These are phyloP conservation scores for Oxyscelio sp. DNA, from an alignment of 2,888 invertebrate species.

Conservation along the genomic window DNA sequence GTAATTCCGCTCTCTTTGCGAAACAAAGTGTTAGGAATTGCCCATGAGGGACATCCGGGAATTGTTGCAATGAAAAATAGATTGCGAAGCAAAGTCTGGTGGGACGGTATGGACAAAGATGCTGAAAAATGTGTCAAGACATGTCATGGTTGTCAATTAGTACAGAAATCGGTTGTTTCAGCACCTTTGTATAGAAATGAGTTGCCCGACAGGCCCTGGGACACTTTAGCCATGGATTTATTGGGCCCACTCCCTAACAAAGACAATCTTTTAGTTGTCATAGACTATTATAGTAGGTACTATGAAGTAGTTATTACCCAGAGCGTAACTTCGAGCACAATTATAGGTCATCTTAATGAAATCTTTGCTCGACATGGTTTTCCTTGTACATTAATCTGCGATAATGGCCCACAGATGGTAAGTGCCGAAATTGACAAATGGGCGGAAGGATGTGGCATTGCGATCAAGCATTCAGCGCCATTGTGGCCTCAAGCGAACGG, in stretches of 20 bases:
- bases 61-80: conserved; percentile 74
- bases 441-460: conserved; percentile 57
- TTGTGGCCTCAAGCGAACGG: conserved; percentile 78
- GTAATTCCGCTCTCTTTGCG: conserved; percentile 24
- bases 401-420: conserved; percentile 79
- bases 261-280: conserved; percentile 59
- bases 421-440: conserved; percentile 38
- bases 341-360: conserved; percentile 63
- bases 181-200: conserved; percentile 65
- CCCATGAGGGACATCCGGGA: conserved; percentile 82
- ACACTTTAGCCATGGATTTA: conserved; percentile 71
- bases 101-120: conserved; percentile 71
- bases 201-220: conserved; percentile 63
- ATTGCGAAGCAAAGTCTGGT: conserved; percentile 76
- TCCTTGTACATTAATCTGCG: conserved; percentile 61
- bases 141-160: conserved; percentile 73
- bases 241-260: conserved; percentile 71
- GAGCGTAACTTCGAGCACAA: conserved; percentile 59
- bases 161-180: conserved; percentile 49
- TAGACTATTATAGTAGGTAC: conserved; percentile 71
- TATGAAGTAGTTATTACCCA: conserved; percentile 58
- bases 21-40: conserved; percentile 25
- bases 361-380: conserved; percentile 75
- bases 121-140: conserved; percentile 68
- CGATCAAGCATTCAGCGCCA: conserved; percentile 67